Evolutionary conservation across 2,888 invertebrate genomes (phyloP), one percentile per base, ranked within the genome.

Genomic region (Athalia cordata): DNA sequence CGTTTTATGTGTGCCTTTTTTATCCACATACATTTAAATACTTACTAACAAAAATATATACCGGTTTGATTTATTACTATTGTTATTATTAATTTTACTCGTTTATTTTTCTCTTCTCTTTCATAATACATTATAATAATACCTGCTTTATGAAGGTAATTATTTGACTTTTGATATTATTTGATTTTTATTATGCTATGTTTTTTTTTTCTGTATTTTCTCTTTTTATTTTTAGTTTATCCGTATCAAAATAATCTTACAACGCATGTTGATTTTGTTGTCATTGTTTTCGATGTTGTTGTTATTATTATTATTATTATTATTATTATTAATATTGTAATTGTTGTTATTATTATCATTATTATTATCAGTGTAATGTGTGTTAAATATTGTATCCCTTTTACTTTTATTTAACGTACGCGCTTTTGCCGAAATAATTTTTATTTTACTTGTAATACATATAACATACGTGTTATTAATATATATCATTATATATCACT

Each of bases 1-100:
- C 55, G 55, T 55, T 55, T n/a, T 55, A 11, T n/a, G 55, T n/a
- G 8, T n/a, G 67, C 52, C 8, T 15, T 49, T 67, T 47, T 67
- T 52, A 13, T 67, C 50, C 4, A 11, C 52, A 68, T 11, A n/a
- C 29, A 55, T 68, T 29, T n/a, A 49, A 29, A 55, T 68, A 5
- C 52, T 13, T 13, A 72, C 43, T 29, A 49, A 72, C 57, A 59
- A 59, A 72, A 72, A 59, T 72, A 72, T 62, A 15, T 72, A 55
- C 52, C 45, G 45, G 13, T 61, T 45, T 61, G 43, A 29, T 50
- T 61, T 72, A 72, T 59, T 72, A 59, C 57, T 13, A n/a, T 61
- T 8, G 3, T 61, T 61, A 3, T 61, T n/a, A 7, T 68, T 43
- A 6, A 6, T 43, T 9, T 68, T 55, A n/a, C 55, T 8, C 4